Conservation (phyloP, 2,797 vertebrate species). For the Hippopotamyrus pictus region DNA sequence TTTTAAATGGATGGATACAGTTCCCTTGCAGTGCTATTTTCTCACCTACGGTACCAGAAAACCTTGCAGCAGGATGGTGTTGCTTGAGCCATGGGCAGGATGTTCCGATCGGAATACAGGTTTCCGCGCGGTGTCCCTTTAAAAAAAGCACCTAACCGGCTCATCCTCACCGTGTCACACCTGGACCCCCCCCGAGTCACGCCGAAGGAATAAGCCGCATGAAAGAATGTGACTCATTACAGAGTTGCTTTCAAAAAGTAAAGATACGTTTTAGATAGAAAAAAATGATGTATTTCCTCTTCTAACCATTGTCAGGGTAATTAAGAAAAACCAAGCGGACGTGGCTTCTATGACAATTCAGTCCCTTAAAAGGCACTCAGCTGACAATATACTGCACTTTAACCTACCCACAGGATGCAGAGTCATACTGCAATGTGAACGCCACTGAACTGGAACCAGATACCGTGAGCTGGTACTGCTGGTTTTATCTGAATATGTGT, state of each 20-base stretch:
- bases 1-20: neutral
- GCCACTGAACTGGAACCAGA: neutral
- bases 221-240: neutral
- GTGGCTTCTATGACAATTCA: neutral
- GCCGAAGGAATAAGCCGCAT: neutral
- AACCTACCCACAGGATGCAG: neutral
- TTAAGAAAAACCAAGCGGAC: neutral
- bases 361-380: neutral
- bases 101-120: neutral
- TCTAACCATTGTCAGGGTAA: neutral
- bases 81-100: neutral
- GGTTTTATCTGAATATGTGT: neutral
- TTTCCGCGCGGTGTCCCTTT: neutral
- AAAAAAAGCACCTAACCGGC: neutral
- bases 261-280: neutral
- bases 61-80: neutral
- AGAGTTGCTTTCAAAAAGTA: neutral
- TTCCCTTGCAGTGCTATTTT: neutral
- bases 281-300: neutral
- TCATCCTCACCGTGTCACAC: neutral
- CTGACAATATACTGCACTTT: neutral
- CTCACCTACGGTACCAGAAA: neutral
- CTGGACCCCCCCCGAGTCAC: neutral
- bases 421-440: neutral
- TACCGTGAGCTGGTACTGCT: neutral